Evolutionary conservation across 1,140 invertebrate species (phyloP).

Genomic region (Bradynema listronoti): DNA sequence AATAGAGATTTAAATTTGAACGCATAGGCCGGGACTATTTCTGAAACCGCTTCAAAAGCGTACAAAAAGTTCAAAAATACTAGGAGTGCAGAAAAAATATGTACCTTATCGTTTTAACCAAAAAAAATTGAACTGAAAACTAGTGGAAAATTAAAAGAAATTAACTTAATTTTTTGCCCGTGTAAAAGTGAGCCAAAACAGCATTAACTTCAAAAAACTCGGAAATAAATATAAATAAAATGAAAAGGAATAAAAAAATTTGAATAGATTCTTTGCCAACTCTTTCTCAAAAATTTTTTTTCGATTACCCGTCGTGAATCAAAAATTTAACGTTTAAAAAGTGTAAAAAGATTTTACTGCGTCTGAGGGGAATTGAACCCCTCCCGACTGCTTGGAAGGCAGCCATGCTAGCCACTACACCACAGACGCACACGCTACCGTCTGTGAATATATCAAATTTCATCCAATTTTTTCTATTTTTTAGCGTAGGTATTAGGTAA

Average conservation of each 20-base stretch:
- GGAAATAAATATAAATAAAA: too few relatives aligned
- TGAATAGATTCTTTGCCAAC: not conserved
- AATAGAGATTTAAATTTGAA: too few relatives aligned
- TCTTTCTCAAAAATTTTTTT: not conserved
- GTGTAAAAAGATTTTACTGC: slow-evolving; percentile 6
- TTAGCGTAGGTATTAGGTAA: too few relatives aligned
- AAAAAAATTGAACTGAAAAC: not conserved
- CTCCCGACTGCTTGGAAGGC: slow-evolving; percentile 61
- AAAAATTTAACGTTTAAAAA: not conserved
- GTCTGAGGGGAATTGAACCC: slow-evolving; percentile 59
- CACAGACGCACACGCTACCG: slow-evolving; percentile 45
- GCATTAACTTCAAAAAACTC: too few relatives aligned
- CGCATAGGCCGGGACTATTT: too few relatives aligned
- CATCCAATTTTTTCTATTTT: too few relatives aligned
- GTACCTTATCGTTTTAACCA: too few relatives aligned
- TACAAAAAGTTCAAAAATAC: too few relatives aligned
- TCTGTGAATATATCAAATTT: too few relatives aligned
- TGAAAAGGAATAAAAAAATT: too few relatives aligned
- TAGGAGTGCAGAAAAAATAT: too few relatives aligned
- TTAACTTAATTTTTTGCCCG: not conserved
- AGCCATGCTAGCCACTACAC: slow-evolving; percentile 61
- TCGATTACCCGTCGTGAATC: not conserved
- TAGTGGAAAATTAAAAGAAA: not conserved
- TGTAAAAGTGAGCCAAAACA: not conserved
- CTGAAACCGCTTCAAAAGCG: too few relatives aligned